Conservation (phyloP, 2,113 vertebrate genomes). For the Pteronura brasiliensis region DNA sequence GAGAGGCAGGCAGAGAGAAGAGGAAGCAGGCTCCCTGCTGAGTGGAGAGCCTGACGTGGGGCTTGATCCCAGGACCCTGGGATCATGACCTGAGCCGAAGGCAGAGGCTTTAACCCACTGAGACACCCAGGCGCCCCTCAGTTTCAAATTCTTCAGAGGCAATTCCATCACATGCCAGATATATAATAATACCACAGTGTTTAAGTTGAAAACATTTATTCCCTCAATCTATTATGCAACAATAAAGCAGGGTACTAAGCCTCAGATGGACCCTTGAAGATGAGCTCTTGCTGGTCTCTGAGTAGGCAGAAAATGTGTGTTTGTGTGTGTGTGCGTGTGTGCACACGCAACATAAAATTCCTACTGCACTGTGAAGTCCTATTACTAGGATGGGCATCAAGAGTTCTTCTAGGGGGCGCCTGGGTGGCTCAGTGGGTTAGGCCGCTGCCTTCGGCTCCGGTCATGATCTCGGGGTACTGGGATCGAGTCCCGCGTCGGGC, state of each 20-base stretch:
- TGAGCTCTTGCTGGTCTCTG: neutral
- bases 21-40: no score
- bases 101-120: no score
- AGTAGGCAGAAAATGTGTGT: neutral
- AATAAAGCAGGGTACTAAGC: neutral
- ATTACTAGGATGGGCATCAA: neutral
- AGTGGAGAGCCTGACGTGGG: no score
- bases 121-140: neutral
- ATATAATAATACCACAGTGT: neutral
- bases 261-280: neutral
- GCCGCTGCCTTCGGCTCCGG: no score
- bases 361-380: neutral
- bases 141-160: conserved; percentile 24
- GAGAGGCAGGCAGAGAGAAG: no score
- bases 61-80: no score
- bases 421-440: no score
- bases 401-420: neutral
- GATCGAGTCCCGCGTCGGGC: no score
- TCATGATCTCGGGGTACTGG: no score
- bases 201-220: conserved; percentile 18
- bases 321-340: accelerated
- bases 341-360: neutral
- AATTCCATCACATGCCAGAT: neutral
- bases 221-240: neutral
- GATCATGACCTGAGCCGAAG: no score